Evolutionary conservation across 2,113 vertebrate genomes (phyloP).

Genomic region (Mus spicilegus): DNA sequence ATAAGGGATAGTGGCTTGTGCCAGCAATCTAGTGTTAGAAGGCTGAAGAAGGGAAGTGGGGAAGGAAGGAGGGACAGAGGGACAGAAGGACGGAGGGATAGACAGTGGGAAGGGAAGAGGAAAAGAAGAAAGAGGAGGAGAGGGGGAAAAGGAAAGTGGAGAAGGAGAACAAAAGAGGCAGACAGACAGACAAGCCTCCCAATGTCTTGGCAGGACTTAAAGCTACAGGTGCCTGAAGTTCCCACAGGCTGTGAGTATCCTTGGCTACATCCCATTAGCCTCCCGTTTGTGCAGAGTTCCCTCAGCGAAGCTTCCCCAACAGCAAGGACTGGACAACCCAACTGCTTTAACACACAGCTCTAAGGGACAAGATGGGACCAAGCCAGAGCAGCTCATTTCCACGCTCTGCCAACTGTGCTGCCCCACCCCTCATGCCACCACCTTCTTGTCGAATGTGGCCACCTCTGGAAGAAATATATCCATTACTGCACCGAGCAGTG

Average conservation of each 20-base stretch:
- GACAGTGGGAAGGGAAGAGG: too few relatives aligned
- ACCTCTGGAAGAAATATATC: background rate
- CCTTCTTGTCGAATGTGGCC: background rate
- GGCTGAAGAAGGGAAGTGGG: background rate
- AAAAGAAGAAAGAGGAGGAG: background rate
- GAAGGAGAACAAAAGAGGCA: background rate
- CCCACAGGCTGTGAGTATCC: background rate
- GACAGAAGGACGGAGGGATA: too few relatives aligned
- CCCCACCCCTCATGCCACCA: too few relatives aligned
- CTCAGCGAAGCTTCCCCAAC: background rate
- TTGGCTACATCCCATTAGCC: background rate
- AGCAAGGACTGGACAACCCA: background rate
- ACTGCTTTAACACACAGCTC: background rate
- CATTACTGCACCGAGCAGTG: background rate
- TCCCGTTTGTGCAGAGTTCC: too few relatives aligned
- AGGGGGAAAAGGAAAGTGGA: too few relatives aligned
- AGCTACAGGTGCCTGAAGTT: background rate
- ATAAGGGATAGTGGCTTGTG: background rate
- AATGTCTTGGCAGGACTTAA: background rate
- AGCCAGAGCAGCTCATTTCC: background rate
- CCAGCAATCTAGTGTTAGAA: background rate
- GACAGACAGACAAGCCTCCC: background rate
- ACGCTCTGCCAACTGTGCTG: background rate
- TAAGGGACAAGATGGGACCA: background rate
- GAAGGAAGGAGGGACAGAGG: too few relatives aligned